phyloP scores from a whole-genome alignment of 2,113 vertebrate genomes.

The Zeus faber region DNA sequence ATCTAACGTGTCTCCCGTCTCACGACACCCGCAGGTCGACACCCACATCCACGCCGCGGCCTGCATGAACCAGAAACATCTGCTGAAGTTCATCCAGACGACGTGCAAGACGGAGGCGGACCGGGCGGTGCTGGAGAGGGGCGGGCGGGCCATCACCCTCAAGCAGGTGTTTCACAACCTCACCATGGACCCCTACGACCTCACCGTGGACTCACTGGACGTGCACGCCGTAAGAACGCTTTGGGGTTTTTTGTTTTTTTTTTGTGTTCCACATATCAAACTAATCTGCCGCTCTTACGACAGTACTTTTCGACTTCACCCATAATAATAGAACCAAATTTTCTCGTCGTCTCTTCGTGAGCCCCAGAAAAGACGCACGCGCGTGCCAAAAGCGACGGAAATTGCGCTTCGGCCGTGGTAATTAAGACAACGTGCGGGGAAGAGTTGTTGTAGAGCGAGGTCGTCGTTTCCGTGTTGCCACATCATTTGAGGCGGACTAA shows the following conservation, averaged over 20 bases:
- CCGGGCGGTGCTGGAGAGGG: conserved; percentile 83
- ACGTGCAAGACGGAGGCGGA: conserved; percentile 85
- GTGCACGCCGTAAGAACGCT: conserved; percentile 92
- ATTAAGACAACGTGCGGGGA: too few species aligned
- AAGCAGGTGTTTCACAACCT: conserved; percentile 87
- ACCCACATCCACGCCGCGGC: conserved; percentile 97
- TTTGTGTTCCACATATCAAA: too few species aligned
- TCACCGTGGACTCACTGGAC: conserved; percentile 96
- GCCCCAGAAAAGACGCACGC: too few species aligned
- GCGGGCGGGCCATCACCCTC: conserved; percentile 81
- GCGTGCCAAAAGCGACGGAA: too few species aligned
- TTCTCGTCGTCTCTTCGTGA: too few species aligned
- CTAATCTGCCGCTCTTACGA: neutral
- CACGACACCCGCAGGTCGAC: conserved; percentile 91
- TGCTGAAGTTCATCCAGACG: conserved; percentile 91
- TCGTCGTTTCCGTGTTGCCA: too few species aligned
- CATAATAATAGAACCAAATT: too few species aligned
- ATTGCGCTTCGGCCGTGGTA: too few species aligned
- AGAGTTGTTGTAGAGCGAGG: too few species aligned
- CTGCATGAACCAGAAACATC: conserved; percentile 97
- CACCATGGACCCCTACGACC: conserved; percentile 94
- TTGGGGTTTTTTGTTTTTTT: neutral
- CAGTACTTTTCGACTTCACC: too few species aligned
- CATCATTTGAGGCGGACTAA: too few species aligned
- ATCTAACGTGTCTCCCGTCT: conserved; percentile 20